These are phyloP conservation scores for Eira barbara DNA, from an alignment of 2,113 vertebrate species.

Conservation along the genomic window DNA sequence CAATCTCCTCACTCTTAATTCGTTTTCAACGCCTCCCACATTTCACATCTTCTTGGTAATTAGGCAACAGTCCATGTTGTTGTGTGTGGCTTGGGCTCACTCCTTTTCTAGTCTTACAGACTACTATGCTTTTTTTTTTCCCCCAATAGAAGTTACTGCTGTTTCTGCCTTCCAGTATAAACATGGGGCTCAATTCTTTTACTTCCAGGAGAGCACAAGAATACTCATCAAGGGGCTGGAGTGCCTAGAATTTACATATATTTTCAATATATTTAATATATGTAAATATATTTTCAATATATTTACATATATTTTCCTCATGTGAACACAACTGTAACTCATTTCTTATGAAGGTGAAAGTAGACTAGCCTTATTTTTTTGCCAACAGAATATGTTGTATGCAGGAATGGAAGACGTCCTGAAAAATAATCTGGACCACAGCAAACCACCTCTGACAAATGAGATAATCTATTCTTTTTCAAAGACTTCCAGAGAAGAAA, in stretches of 20 bases:
- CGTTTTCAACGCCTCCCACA: constrained; percentile 62
- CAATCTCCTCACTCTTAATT: constrained; percentile 61
- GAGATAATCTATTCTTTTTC: constrained; percentile 46
- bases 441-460: constrained; percentile 54
- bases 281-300: too few species aligned
- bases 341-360: constrained; percentile 7
- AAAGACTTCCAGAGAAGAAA: constrained; percentile 40
- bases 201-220: constrained; percentile 26
- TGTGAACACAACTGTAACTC: constrained; percentile 11
- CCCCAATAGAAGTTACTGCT: constrained; percentile 40
- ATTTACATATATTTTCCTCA: constrained; percentile 43
- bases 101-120: constrained; percentile 48
- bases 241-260: constrained; percentile 1
- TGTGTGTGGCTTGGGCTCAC: constrained; percentile 46
- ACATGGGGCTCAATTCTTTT: constrained; percentile 24
- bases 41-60: constrained; percentile 73
- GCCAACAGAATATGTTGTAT: constrained; percentile 12
- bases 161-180: constrained; percentile 59
- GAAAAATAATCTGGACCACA: constrained; percentile 42
- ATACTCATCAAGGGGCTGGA: neutral
- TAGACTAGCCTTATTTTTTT: constrained; percentile 28
- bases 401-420: constrained; percentile 11
- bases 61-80: constrained; percentile 61
- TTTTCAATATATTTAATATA: too few species aligned
- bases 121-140: neutral